phyloP scores from a whole-genome alignment of 2,888 invertebrate genomes.

The Caenorhabditis panamensis region DNA sequence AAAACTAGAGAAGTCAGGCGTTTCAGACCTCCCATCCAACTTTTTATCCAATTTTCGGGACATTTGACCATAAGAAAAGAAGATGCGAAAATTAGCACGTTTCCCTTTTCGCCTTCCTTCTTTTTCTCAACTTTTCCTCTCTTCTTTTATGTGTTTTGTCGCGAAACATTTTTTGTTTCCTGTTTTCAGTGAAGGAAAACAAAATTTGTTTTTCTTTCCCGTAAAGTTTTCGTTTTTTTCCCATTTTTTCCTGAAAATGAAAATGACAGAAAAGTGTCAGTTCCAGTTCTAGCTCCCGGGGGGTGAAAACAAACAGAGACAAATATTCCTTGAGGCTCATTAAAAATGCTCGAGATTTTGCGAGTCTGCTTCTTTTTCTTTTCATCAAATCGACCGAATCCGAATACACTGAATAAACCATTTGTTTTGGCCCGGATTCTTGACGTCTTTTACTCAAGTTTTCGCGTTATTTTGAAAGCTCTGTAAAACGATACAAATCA shows the following conservation, averaged over 20 bases:
- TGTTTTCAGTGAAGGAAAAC: too few relatives aligned
- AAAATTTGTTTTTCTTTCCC: too few relatives aligned
- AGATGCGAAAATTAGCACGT: conserved; percentile 9
- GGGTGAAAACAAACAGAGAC: too few relatives aligned
- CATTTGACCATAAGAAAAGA: background rate
- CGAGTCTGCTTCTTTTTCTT: background rate
- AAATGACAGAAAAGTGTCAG: background rate
- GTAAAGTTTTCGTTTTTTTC: background rate
- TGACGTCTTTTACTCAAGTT: background rate
- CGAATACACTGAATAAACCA: conserved; percentile 1
- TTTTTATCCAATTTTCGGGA: conserved; percentile 4
- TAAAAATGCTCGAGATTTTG: background rate
- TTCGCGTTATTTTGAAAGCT: background rate
- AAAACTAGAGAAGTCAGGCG: too few relatives aligned
- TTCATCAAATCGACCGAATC: background rate
- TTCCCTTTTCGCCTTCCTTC: background rate
- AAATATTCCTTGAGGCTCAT: background rate
- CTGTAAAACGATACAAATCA: too few relatives aligned
- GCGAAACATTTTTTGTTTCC: background rate
- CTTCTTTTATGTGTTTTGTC: background rate
- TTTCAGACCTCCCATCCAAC: background rate
- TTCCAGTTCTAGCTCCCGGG: too few relatives aligned
- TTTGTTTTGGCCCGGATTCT: background rate
- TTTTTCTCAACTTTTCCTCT: background rate
- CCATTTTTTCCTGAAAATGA: background rate